Evolutionary conservation across 2,113 vertebrate genomes (phyloP).

Genomic region (Tiliqua scincoides): DNA sequence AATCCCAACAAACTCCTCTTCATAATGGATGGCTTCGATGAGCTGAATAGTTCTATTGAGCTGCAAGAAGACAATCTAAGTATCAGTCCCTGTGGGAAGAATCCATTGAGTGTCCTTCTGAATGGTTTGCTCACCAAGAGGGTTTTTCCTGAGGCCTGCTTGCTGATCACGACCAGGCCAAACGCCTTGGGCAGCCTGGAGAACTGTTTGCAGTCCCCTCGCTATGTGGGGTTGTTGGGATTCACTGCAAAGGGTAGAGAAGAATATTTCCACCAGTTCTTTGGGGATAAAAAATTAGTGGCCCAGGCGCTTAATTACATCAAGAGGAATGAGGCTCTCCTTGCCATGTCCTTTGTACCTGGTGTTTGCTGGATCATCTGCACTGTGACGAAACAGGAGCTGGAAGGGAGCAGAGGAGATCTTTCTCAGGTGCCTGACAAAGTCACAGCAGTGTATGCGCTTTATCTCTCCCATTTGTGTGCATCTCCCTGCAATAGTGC

Average conservation of each 20-base stretch:
- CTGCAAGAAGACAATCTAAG: conserved; percentile 25
- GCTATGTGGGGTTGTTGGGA: conserved; percentile 57
- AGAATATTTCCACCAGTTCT: conserved; percentile 66
- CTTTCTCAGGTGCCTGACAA: conserved; percentile 54
- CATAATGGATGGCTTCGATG: conserved; percentile 72
- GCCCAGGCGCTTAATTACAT: conserved; percentile 47
- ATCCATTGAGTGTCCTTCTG: conserved; percentile 42
- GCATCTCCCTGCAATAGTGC: not conserved
- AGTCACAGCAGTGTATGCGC: conserved; percentile 48
- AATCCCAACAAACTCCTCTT: conserved; percentile 58
- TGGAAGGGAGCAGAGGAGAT: conserved; percentile 38
- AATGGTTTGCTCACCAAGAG: conserved; percentile 62
- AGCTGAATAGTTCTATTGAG: conserved; percentile 56
- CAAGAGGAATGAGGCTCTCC: conserved; percentile 50
- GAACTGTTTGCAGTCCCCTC: conserved; percentile 44
- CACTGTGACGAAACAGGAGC: conserved; percentile 61
- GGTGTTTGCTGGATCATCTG: conserved; percentile 65
- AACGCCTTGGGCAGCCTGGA: conserved; percentile 59
- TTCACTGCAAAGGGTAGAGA: conserved; percentile 51
- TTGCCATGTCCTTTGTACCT: conserved; percentile 62
- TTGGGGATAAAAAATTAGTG: conserved; percentile 42
- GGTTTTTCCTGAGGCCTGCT: conserved; percentile 47
- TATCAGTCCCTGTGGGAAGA: conserved; percentile 36
- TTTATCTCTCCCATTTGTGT: conserved; percentile 65
- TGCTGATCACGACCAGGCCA: conserved; percentile 69